Evolutionary conservation across 2,888 invertebrate genomes (phyloP).

Genomic region (Oxyteleia sp.): DNA sequence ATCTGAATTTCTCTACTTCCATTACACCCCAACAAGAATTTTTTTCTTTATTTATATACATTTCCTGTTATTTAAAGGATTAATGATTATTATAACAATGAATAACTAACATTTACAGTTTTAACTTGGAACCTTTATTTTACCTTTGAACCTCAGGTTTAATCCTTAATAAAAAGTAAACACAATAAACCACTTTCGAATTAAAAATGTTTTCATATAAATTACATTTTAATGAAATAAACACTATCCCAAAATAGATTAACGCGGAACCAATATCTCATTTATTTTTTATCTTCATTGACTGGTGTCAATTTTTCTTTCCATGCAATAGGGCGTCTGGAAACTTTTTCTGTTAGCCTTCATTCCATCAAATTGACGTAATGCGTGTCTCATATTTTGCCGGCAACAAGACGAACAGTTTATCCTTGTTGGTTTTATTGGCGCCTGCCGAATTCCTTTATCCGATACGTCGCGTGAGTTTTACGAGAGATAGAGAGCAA

Average conservation of each 20-base stretch:
- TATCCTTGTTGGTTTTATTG: constrained; percentile 35
- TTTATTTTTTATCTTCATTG: constrained; percentile 6
- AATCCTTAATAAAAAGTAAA: too few relatives aligned
- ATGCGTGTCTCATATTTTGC: constrained; percentile 21
- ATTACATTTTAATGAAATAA: too few relatives aligned
- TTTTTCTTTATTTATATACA: too few relatives aligned
- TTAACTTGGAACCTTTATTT: too few relatives aligned
- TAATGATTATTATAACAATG: too few relatives aligned
- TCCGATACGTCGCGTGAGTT: constrained; percentile 41
- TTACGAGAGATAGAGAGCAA: constrained; percentile 57
- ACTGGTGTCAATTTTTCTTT: background rate
- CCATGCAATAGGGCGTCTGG: background rate
- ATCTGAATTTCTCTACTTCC: too few relatives aligned
- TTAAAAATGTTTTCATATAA: too few relatives aligned
- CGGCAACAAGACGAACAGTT: constrained; percentile 5
- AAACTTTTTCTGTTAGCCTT: constrained; percentile 10
- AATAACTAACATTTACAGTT: too few relatives aligned
- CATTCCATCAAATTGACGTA: constrained; percentile 14
- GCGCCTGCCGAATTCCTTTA: constrained; percentile 15
- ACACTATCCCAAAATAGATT: background rate
- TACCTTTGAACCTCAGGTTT: too few relatives aligned
- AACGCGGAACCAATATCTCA: background rate
- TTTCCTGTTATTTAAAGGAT: too few relatives aligned
- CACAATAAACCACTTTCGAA: too few relatives aligned
- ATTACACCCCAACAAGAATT: too few relatives aligned